Evolutionary conservation across 2,797 vertebrate genomes (phyloP).

Genomic region (Crenichthys baileyi): DNA sequence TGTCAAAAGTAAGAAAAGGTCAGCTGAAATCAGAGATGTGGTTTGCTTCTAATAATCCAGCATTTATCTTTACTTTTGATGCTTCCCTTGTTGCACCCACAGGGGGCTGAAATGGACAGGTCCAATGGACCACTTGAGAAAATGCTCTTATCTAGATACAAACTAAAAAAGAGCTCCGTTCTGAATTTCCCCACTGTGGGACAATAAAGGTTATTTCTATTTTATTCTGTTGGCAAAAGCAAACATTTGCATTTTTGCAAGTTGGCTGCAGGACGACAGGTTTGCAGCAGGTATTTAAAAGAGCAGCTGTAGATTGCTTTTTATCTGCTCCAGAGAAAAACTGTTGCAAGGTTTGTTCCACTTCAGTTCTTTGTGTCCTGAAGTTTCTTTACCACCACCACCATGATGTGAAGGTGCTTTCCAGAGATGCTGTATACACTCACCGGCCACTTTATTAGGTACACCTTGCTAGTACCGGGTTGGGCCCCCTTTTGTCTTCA

Average conservation of each 20-base stretch:
- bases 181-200: too few species aligned
- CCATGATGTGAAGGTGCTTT: conserved; percentile 52
- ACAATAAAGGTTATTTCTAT: too few species aligned
- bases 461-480: too few species aligned
- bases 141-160: too few species aligned
- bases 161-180: too few species aligned
- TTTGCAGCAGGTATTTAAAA: conserved; percentile 44
- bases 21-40: too few species aligned
- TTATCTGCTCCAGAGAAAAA: conserved; percentile 15
- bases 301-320: conserved; percentile 17
- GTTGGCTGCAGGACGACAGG: conserved; percentile 45
- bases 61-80: conserved; percentile 21
- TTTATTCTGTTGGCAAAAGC: neutral
- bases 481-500: too few species aligned
- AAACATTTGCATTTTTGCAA: neutral
- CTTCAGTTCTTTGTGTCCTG: conserved; percentile 34
- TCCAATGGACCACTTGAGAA: conserved; percentile 28
- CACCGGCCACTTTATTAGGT: too few species aligned
- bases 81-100: conserved; percentile 24
- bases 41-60: too few species aligned
- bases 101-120: conserved; percentile 44
- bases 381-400: conserved; percentile 62
- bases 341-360: neutral
- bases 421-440: neutral
- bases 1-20: too few species aligned